Conservation (phyloP, 2,888 invertebrate genomes). For the Drosophila incognita region DNA sequence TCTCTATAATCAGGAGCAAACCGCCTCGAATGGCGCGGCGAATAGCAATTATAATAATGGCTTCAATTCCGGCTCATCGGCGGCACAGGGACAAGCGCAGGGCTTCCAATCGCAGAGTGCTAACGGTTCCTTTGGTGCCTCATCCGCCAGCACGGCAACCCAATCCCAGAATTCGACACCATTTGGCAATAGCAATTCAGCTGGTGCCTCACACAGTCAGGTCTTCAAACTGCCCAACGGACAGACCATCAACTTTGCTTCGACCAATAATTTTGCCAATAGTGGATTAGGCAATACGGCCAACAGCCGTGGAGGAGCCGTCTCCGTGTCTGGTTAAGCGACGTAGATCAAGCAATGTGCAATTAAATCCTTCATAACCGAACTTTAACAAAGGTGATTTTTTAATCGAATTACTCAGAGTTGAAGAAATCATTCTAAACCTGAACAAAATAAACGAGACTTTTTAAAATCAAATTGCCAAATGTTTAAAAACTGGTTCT, state of each 20-base stretch:
- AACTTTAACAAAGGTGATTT: neutral
- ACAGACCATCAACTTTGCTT: slow-evolving; percentile 83
- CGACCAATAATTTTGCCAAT: slow-evolving; percentile 82
- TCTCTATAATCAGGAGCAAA: slow-evolving; percentile 74
- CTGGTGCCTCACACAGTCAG: slow-evolving; percentile 84
- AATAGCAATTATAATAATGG: slow-evolving; percentile 67
- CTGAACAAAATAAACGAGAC: neutral
- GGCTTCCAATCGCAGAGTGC: slow-evolving; percentile 82
- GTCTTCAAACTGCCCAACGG: slow-evolving; percentile 84
- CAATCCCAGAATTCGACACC: slow-evolving; percentile 80
- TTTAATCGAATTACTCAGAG: neutral
- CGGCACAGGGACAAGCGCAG: slow-evolving; percentile 83
- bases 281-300: slow-evolving; percentile 71
- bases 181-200: slow-evolving; percentile 77
- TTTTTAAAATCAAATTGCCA: neutral
- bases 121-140: slow-evolving; percentile 82
- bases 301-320: slow-evolving; percentile 70
- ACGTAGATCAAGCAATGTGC: neutral
- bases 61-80: slow-evolving; percentile 74
- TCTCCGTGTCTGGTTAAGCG: slow-evolving; percentile 69
- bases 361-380: neutral
- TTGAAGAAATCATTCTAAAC: neutral
- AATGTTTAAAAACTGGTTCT: neutral
- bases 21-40: slow-evolving; percentile 81
- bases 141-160: slow-evolving; percentile 82